phyloP scores from a whole-genome alignment of 2,797 vertebrate species.

The Lepilemur septentrionalis region DNA sequence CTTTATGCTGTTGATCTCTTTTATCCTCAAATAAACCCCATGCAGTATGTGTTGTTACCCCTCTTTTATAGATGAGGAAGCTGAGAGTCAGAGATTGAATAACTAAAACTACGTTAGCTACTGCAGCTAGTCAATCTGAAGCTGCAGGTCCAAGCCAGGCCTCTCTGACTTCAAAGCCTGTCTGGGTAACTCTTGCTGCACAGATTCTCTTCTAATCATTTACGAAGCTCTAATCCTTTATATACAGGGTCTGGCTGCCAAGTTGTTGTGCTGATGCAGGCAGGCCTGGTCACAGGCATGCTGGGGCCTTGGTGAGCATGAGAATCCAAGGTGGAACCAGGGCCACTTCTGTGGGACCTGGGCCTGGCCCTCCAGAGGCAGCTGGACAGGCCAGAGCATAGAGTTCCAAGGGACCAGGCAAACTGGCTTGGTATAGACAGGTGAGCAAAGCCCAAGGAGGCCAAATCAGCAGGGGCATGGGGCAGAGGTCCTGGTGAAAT shows the following conservation, averaged over 20 bases:
- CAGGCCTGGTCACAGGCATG: neutral
- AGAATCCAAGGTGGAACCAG: neutral
- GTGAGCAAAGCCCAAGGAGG: neutral
- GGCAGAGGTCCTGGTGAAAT: fast-evolving
- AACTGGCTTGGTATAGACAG: neutral
- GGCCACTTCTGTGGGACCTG: neutral
- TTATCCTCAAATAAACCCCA: neutral
- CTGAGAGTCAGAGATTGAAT: neutral
- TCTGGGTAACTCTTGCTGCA: neutral
- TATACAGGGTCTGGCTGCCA: neutral
- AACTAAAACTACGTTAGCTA: neutral
- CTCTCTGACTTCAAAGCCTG: neutral
- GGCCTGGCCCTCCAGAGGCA: neutral
- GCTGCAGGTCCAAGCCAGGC: neutral
- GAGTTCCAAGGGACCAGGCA: neutral
- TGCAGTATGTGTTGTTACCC: neutral
- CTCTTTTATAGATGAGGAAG: neutral
- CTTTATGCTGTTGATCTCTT: neutral
- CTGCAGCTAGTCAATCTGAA: neutral
- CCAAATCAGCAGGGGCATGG: neutral
- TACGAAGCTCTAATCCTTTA: neutral
- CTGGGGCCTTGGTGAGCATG: neutral
- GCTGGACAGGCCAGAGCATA: neutral
- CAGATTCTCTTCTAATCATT: neutral
- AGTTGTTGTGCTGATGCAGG: neutral